Evolutionary conservation across 2,797 vertebrate species (phyloP), one percentile per base, ranked within the genome.

Genomic region (Amblyraja radiata): DNA sequence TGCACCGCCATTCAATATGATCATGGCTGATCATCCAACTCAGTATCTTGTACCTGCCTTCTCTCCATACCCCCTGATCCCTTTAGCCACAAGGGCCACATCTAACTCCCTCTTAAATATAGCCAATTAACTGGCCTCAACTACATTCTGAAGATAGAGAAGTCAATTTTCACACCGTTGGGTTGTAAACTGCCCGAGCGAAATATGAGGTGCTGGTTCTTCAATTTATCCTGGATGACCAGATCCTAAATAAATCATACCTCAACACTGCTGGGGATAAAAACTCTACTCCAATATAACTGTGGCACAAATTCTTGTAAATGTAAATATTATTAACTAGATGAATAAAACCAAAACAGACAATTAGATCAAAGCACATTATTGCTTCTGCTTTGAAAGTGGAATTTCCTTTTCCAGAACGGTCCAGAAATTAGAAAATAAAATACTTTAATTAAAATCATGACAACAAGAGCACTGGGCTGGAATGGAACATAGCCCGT

Each of bases 401-500:
- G 73, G 9, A 71, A 92, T 76, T 25, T 28, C 71, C 46, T 46
- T 80, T 92, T 13, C 54, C 14, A 21, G n/a, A 46, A 92, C 71
- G 58, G 71, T 92, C 36, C 71, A 76, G 13, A 92, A 46, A 86
- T 61, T 68, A 18, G n/a, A 88, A 88, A 76, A 92, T 21, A 90
- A 76, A 92, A 92, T 92, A 76, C 10, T 73, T 92, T 58, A 92
- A 92, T 92, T 92, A 76, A 92, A 68, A 11, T n/a, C 54, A 71
- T 54, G 73, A 74, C 16, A 74, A 39, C 90, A 73, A 36, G 90
- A 36, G 10, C 90, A 74, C 36, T n/a, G 25, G 71, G 36, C 71
- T 92, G 71, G 46, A 76, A 92, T 36, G 32, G 61, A 90, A 5
- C 32, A 90, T 74, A 92, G 58, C 39, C 39, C 76, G 28, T 92